phyloP scores from a whole-genome alignment of 2,888 invertebrate species.

The Phengaris alcon region DNA sequence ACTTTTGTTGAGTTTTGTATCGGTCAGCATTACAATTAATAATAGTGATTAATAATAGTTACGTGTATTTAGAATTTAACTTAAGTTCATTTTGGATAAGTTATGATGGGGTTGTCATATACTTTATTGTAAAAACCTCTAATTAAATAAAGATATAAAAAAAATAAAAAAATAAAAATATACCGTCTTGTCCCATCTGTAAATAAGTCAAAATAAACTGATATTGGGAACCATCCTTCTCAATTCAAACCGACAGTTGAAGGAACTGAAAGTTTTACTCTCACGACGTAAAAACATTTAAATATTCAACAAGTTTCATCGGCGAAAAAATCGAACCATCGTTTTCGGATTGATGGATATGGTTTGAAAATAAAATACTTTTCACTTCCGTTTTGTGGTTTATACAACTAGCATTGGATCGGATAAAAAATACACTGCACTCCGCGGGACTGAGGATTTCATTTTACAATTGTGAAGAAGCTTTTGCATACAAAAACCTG shows the following conservation, averaged over 20 bases:
- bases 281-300: background rate
- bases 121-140: too few relatives aligned
- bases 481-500: too few relatives aligned
- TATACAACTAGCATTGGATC: background rate
- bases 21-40: too few relatives aligned
- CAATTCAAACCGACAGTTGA: background rate
- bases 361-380: background rate
- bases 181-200: background rate
- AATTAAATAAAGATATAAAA: too few relatives aligned
- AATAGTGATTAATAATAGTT: too few relatives aligned
- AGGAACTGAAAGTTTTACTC: background rate
- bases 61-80: too few relatives aligned
- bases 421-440: background rate
- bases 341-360: background rate
- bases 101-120: too few relatives aligned
- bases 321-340: background rate
- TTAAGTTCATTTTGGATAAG: too few relatives aligned
- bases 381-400: constrained; percentile 13
- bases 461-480: too few relatives aligned
- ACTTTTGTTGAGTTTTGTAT: too few relatives aligned
- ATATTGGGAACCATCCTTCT: background rate
- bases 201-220: background rate
- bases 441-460: too few relatives aligned
- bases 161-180: too few relatives aligned
- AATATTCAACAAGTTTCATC: constrained; percentile 12